A percentile compares a stretch with the other conserved stretches of the same genome.
These are phyloP conservation scores for Sesia bembeciformis DNA, from an alignment of 2,888 invertebrate species.

Conservation along the genomic window DNA sequence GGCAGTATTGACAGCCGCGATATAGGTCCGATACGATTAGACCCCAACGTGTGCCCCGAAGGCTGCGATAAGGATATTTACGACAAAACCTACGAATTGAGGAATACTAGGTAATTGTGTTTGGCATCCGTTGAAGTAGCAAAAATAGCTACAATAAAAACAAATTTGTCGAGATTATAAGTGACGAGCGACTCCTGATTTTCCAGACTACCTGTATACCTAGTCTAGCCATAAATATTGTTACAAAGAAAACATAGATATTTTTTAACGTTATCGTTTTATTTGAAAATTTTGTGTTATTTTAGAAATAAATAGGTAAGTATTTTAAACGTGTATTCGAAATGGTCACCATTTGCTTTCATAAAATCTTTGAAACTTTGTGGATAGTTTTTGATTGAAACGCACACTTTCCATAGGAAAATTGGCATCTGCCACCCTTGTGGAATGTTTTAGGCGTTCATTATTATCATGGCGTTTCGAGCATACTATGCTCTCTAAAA, in stretches of 20 bases:
- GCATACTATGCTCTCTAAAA: too few relatives aligned
- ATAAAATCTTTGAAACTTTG: not conserved
- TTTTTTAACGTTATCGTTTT: too few relatives aligned
- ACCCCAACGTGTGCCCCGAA: slow-evolving; percentile 81
- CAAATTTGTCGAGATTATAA: too few relatives aligned
- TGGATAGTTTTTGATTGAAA: too few relatives aligned
- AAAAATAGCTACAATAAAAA: not conserved
- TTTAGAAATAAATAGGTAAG: not conserved
- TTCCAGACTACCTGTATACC: not conserved
- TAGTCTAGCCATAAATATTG: too few relatives aligned
- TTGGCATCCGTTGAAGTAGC: not conserved
- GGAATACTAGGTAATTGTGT: slow-evolving; percentile 69
- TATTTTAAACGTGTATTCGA: too few relatives aligned
- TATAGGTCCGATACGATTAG: slow-evolving; percentile 78
- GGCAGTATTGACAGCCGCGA: slow-evolving; percentile 79
- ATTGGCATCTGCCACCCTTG: too few relatives aligned
- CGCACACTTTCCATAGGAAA: too few relatives aligned
- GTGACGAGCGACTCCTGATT: too few relatives aligned
- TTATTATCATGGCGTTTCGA: too few relatives aligned
- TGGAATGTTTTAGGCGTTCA: too few relatives aligned
- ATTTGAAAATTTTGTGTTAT: not conserved
- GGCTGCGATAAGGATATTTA: slow-evolving; percentile 81
- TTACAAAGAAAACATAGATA: not conserved
- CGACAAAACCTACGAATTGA: slow-evolving; percentile 77
- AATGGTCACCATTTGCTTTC: not conserved